Conservation (phyloP, 2,113 vertebrate species). For the Aldabrachelys gigantea region DNA sequence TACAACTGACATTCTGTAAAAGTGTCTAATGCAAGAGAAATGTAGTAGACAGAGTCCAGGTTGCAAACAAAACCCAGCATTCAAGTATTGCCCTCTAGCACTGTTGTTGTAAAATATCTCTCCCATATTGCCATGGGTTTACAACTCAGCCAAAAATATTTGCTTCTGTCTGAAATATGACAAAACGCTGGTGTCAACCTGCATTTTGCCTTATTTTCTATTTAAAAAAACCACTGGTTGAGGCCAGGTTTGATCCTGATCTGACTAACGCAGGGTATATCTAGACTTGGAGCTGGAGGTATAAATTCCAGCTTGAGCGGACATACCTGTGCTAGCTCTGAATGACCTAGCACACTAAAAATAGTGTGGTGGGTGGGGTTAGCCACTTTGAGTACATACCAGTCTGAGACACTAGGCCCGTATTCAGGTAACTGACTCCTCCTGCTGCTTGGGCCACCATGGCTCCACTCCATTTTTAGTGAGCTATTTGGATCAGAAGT, state of each 20-base stretch:
- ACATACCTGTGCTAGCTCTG: background rate
- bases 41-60: background rate
- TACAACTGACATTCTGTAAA: background rate
- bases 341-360: background rate
- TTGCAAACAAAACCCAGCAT: background rate
- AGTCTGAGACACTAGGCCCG: background rate
- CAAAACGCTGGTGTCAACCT: slow-evolving; percentile 51
- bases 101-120: slow-evolving; percentile 6
- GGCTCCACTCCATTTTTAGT: background rate
- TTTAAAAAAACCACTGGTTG: background rate
- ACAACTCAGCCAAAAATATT: slow-evolving; percentile 61
- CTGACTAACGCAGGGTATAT: background rate
- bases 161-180: slow-evolving; percentile 68
- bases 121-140: slow-evolving; percentile 48
- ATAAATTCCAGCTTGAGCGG: background rate
- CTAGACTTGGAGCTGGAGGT: background rate
- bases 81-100: background rate
- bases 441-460: background rate
- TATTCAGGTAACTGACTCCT: background rate
- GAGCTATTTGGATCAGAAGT: background rate
- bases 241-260: background rate
- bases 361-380: background rate
- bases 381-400: background rate
- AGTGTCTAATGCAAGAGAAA: fast-evolving
- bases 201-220: slow-evolving; percentile 10